Evolutionary conservation across 2,797 vertebrate species (phyloP).

Genomic region (Crenichthys baileyi): DNA sequence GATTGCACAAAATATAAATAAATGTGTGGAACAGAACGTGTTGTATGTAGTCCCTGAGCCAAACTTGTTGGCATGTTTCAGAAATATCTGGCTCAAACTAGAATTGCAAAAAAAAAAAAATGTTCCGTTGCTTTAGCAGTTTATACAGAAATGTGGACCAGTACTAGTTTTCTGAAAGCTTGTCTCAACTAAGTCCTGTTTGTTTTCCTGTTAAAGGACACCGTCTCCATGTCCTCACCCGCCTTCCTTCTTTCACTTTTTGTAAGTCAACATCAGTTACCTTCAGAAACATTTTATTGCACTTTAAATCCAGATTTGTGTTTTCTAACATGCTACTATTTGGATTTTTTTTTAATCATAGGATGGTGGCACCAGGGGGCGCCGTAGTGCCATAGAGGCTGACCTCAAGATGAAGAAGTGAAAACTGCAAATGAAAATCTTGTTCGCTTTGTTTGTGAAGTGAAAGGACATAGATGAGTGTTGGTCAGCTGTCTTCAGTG

Average conservation of each 20-base stretch:
- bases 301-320: background rate
- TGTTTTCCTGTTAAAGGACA: conserved; percentile 92
- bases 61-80: conserved; percentile 6
- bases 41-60: conserved; percentile 4
- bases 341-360: conserved; percentile 51
- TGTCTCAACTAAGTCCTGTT: conserved; percentile 34
- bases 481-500: conserved; percentile 34
- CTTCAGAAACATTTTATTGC: background rate
- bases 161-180: background rate
- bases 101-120: conserved; percentile 5
- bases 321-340: background rate
- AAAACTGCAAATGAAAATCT: conserved; percentile 16
- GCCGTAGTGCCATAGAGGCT: conserved; percentile 98
- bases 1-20: conserved; percentile 10
- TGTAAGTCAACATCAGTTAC: conserved; percentile 88
- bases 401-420: conserved; percentile 99
- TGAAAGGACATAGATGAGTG: conserved; percentile 22
- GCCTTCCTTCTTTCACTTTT: conserved; percentile 99
- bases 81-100: background rate
- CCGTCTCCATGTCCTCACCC: conserved; percentile 99
- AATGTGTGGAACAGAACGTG: conserved; percentile 2
- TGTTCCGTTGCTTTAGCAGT: background rate
- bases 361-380: conserved; percentile 98
- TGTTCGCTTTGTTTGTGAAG: conserved; percentile 12
- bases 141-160: background rate